Evolutionary conservation across 2,797 vertebrate species (phyloP), one percentile per base, ranked within the genome.

Genomic region (Sebastes glaucus): DNA sequence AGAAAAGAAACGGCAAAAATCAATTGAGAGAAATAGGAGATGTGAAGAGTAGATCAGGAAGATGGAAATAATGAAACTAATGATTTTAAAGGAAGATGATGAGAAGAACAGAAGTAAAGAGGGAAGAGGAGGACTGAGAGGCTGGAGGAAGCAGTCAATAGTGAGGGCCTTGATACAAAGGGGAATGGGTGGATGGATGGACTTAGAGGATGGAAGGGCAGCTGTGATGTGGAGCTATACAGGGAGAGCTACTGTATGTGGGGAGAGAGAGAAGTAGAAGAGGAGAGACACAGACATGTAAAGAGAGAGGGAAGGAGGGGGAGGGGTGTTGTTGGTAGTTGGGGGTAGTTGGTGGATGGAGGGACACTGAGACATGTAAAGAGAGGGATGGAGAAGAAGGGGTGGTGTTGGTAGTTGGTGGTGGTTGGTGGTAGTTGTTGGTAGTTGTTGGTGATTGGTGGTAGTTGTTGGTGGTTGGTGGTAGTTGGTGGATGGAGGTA

Each of bases 51-150:
- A n/a, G 25, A 22, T 53, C 13, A 32, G 18, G 73, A 56, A 25
- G 71, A 77, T 64, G 20, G 46, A 65, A 81, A 76, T 63, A 74
- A 87, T 78, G 49, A 70, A 83, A 83, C 46, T 46, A 88, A 57
- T 74, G 74, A 90, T 83, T 49, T 72, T 38, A 82, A 80, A 81
- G 14, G 38, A 42, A 81, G 74, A 28, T 9, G 11, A 46, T 11
- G 18, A 59, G 14, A 59, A 68, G 61, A 68, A 73, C 52, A 65
- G 55, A 14, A 65, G 72, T 16, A 53, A 42, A 13, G 30, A 64
- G 18, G 20, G 46, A 71, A 13, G 6, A 65, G 22, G 28, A 70
- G 32, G n/a, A 28, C 11, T 6, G 28, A 70, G 61, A 16, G 35
- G 30, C 10, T 63, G 22, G 6, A 67, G 61, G 63, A 28, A 27